phyloP scores from a whole-genome alignment of 2,888 invertebrate species.

The Ornithoptera alexandrae region DNA sequence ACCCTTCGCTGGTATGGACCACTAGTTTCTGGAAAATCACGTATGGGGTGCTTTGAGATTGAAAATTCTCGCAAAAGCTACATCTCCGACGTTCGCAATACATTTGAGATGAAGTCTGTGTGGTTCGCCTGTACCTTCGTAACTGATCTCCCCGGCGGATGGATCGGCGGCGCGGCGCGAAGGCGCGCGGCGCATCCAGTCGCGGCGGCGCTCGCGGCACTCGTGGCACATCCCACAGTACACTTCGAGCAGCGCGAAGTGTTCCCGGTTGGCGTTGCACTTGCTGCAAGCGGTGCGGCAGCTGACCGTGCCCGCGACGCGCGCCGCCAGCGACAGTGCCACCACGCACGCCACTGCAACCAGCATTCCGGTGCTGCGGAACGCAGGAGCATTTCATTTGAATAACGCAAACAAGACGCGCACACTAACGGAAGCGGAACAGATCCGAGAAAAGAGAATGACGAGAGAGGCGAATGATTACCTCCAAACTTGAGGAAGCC shows the following conservation, averaged over 20 bases:
- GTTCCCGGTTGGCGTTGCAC: slow-evolving; percentile 44
- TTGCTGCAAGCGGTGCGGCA: slow-evolving; percentile 54
- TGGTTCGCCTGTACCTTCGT: background rate
- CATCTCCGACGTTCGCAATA: no score
- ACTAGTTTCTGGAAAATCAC: no score
- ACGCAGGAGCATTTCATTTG: background rate
- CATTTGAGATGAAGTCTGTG: no score
- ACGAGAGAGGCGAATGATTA: no score
- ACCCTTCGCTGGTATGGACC: no score
- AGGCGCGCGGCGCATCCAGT: slow-evolving; percentile 32
- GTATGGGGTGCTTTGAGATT: no score
- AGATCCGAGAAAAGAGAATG: no score
- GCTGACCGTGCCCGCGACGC: slow-evolving; percentile 40
- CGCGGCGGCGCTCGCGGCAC: slow-evolving; percentile 51
- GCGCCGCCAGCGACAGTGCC: slow-evolving; percentile 25
- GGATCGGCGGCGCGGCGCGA: slow-evolving; percentile 3
- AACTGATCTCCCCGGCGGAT: background rate
- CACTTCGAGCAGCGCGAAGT: slow-evolving; percentile 49
- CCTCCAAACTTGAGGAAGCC: no score
- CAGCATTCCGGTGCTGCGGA: slow-evolving; percentile 19
- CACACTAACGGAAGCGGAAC: no score
- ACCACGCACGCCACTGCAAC: background rate
- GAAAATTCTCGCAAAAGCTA: no score
- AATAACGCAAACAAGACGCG: no score
- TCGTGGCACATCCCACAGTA: slow-evolving; percentile 69